Conservation (phyloP, 2,888 invertebrate genomes). For the Meliscaeva auricollis region DNA sequence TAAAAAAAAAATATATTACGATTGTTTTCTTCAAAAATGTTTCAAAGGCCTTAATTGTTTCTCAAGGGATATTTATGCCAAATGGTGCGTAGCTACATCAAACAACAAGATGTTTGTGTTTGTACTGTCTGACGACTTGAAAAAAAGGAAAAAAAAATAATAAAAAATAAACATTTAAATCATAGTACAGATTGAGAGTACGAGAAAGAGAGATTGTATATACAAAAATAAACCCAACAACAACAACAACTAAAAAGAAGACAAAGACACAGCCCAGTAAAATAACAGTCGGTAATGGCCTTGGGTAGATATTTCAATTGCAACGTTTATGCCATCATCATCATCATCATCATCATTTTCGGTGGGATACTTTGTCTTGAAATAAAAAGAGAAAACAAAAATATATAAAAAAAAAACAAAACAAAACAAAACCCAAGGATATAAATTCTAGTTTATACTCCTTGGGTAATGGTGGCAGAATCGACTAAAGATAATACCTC, state of each 20-base stretch:
- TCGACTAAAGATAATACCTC: constrained; percentile 1
- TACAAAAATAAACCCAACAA: not conserved
- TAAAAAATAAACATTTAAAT: no score
- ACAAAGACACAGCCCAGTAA: no score
- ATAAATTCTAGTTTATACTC: not conserved
- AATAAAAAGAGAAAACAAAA: no score
- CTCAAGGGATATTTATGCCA: constrained; percentile 18
- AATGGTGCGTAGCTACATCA: constrained; percentile 58
- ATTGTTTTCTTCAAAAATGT: not conserved
- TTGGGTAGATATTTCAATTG: constrained; percentile 49
- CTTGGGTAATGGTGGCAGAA: not conserved
- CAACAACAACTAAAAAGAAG: constrained; percentile 9
- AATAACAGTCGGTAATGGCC: constrained; percentile 37
- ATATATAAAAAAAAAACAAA: constrained; percentile 17
- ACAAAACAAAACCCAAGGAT: not conserved
- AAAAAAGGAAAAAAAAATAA: constrained; percentile 13
- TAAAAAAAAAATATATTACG: not conserved
- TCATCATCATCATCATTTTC: constrained; percentile 60
- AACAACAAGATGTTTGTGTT: constrained; percentile 48
- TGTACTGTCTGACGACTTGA: constrained; percentile 42
- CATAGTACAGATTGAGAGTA: not conserved
- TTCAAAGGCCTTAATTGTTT: constrained; percentile 11
- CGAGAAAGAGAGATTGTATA: not conserved
- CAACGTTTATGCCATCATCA: constrained; percentile 64
- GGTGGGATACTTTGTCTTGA: constrained; percentile 32